Evolutionary conservation across 2,888 invertebrate genomes (phyloP).

Genomic region (Tenodera sinensis): DNA sequence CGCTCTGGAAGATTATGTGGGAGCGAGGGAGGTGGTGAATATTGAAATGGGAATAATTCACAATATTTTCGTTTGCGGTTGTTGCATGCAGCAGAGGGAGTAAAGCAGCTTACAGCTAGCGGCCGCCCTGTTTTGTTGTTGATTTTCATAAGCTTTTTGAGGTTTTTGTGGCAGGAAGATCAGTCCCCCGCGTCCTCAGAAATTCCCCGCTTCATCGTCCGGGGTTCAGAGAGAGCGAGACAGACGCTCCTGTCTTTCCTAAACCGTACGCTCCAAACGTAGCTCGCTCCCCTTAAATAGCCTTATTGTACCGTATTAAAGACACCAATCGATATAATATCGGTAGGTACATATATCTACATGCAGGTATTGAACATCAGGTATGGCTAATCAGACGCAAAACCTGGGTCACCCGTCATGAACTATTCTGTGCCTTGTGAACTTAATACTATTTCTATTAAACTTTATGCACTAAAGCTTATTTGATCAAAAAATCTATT

Average conservation of each 20-base stretch:
- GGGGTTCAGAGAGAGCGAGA: not conserved
- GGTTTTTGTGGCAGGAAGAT: slow-evolving; percentile 8
- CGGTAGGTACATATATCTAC: not conserved
- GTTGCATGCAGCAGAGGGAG: not conserved
- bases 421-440: too few species aligned
- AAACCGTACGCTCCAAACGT: not conserved
- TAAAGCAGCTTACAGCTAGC: slow-evolving; percentile 11
- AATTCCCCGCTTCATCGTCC: not conserved
- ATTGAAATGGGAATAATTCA: slow-evolving; percentile 14
- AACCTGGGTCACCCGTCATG: not conserved
- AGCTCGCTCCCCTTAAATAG: not conserved
- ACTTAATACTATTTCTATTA: too few species aligned
- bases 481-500: too few species aligned
- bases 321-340: not conserved
- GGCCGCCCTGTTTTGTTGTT: slow-evolving; percentile 7
- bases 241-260: not conserved
- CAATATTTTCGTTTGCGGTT: slow-evolving; percentile 16
- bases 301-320: not conserved
- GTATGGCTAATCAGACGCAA: too few species aligned
- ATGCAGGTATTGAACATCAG: not conserved
- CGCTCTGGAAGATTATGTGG: slow-evolving; percentile 9
- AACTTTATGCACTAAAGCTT: too few species aligned
- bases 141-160: slow-evolving; percentile 13
- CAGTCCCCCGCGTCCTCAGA: not conserved
- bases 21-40: slow-evolving; percentile 8